These are phyloP conservation scores for Schizopygopsis pylzovi DNA, from an alignment of 2,797 vertebrate genomes.

Conservation along the genomic window DNA sequence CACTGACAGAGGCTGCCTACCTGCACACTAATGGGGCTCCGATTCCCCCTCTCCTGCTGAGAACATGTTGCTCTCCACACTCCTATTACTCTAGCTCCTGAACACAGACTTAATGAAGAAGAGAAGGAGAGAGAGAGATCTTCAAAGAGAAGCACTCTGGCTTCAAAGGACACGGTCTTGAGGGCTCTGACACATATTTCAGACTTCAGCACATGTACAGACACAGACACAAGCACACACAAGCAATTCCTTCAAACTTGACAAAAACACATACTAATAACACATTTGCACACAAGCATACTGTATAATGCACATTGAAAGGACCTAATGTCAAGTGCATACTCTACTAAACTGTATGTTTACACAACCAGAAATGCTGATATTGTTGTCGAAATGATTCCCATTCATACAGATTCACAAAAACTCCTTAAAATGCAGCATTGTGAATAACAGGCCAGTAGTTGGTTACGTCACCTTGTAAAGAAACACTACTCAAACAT, in stretches of 20 bases:
- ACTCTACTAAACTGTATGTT: neutral
- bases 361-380: no score
- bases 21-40: conserved; percentile 39
- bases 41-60: conserved; percentile 19
- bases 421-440: neutral
- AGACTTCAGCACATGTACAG: neutral
- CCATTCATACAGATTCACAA: neutral
- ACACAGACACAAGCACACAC: neutral
- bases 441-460: neutral
- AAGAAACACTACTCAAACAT: neutral
- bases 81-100: conserved; percentile 20
- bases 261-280: neutral
- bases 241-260: neutral
- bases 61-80: conserved; percentile 18
- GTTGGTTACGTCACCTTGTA: neutral
- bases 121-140: neutral
- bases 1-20: conserved; percentile 38
- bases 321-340: neutral
- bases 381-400: neutral
- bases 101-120: conserved; percentile 27
- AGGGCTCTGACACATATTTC: neutral
- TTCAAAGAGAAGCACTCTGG: conserved; percentile 36
- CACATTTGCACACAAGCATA: neutral
- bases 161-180: conserved; percentile 10
- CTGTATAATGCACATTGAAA: neutral